Conservation (phyloP, 2,797 vertebrate genomes). For the Knipowitschia caucasica region DNA sequence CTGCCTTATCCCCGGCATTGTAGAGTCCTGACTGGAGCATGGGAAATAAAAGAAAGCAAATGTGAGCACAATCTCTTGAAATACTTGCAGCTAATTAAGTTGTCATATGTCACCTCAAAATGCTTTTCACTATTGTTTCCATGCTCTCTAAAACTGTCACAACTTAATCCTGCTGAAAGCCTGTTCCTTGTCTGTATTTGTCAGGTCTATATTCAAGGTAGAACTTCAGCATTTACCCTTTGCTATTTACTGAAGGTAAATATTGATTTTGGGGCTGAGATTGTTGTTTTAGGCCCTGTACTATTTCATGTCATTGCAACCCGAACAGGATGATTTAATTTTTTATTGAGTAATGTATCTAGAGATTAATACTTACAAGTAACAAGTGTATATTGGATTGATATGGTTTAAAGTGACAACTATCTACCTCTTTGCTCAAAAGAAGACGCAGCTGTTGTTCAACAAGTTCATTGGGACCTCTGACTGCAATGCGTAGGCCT, state of each 20-base stretch:
- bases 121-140: slow-evolving; percentile 15
- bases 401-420: slow-evolving; percentile 2
- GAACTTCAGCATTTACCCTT: slow-evolving; percentile 13
- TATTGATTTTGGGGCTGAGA: slow-evolving; percentile 35
- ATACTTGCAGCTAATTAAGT: slow-evolving; percentile 11
- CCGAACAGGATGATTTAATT: background rate
- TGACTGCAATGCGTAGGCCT: slow-evolving; percentile 37
- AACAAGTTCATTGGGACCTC: slow-evolving; percentile 33
- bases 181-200: background rate
- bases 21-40: slow-evolving; percentile 35
- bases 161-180: slow-evolving; percentile 46
- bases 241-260: slow-evolving; percentile 54
- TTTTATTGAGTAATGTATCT: background rate
- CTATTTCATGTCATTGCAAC: slow-evolving; percentile 1
- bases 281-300: slow-evolving; percentile 15
- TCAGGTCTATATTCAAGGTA: slow-evolving; percentile 12
- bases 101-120: slow-evolving; percentile 23
- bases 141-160: slow-evolving; percentile 20
- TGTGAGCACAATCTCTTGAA: slow-evolving; percentile 12
- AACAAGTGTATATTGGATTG: too few relatives aligned
- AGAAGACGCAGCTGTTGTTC: slow-evolving; percentile 34
- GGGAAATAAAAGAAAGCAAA: slow-evolving; percentile 4
- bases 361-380: background rate
- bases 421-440: slow-evolving; percentile 47
- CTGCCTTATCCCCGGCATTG: slow-evolving; percentile 25